phyloP scores from a whole-genome alignment of 1,140 invertebrate species.

The Caenorhabditis brenneri region DNA sequence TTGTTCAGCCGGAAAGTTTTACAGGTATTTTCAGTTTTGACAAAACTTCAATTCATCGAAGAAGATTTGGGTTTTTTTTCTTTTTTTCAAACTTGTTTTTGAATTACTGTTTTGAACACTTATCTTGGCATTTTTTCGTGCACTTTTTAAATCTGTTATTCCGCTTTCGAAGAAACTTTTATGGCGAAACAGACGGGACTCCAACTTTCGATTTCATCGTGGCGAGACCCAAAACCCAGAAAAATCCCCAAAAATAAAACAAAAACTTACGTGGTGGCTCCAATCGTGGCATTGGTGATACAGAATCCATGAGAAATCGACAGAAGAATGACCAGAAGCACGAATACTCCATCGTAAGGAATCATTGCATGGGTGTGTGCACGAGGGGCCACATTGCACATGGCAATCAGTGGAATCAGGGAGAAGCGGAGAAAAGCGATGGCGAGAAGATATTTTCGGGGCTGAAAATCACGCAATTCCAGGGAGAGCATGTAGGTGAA shows the following conservation, averaged over 20 bases:
- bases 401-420: conserved; percentile 43
- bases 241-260: background rate
- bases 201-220: no score
- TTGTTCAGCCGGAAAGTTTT: no score
- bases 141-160: no score
- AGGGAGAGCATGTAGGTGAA: no score
- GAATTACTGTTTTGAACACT: no score
- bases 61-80: no score
- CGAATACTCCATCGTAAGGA: conserved; percentile 48
- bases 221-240: background rate
- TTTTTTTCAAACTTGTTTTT: no score
- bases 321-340: conserved; percentile 38
- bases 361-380: conserved; percentile 41
- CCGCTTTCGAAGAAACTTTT: no score
- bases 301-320: conserved; percentile 46
- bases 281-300: conserved; percentile 26
- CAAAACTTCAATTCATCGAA: no score
- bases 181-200: no score
- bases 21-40: no score
- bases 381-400: conserved; percentile 46
- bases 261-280: background rate
- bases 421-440: background rate
- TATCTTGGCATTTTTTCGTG: no score
- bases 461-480: conserved; percentile 5
- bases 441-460: background rate